Percentiles rank a stretch among this genome's conserved stretches.
These are phyloP conservation scores for Trichogramma evanescens DNA, from an alignment of 2,888 invertebrate species.

Conservation along the genomic window DNA sequence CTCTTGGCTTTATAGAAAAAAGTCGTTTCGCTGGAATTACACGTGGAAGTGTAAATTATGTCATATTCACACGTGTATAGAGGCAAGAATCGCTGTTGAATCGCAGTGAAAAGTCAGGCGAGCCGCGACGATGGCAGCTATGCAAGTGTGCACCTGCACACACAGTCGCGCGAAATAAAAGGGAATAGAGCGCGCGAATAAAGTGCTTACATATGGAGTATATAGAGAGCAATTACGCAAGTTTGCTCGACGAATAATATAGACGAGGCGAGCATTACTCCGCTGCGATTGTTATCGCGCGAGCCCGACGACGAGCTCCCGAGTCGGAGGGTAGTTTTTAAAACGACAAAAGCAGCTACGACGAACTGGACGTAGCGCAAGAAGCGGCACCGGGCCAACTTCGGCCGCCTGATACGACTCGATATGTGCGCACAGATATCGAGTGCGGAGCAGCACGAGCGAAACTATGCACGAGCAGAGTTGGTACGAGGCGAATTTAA, in stretches of 20 bases:
- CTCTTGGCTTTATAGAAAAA: not conserved
- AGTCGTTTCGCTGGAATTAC: slow-evolving; percentile 10
- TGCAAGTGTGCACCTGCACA: too few relatives aligned
- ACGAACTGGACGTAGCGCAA: too few relatives aligned
- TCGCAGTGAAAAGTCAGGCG: too few relatives aligned
- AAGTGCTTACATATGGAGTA: not conserved
- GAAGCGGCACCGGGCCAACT: too few relatives aligned
- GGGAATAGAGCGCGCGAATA: not conserved
- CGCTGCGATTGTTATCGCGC: slow-evolving; percentile 3
- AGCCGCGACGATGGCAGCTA: too few relatives aligned
- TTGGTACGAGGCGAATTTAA: not conserved
- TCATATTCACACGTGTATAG: not conserved
- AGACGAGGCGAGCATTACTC: too few relatives aligned
- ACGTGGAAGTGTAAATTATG: not conserved
- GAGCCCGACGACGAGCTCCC: not conserved
- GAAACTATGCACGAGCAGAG: too few relatives aligned
- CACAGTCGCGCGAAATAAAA: too few relatives aligned
- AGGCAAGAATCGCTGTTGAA: not conserved
- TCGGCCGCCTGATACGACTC: not conserved
- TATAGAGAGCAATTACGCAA: not conserved
- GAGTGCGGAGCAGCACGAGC: too few relatives aligned
- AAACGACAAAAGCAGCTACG: too few relatives aligned
- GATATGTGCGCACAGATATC: not conserved
- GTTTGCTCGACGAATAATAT: too few relatives aligned
- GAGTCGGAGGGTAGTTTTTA: too few relatives aligned